Conservation (phyloP, 2,888 invertebrate species). For the Lacanobia wlatinum region DNA sequence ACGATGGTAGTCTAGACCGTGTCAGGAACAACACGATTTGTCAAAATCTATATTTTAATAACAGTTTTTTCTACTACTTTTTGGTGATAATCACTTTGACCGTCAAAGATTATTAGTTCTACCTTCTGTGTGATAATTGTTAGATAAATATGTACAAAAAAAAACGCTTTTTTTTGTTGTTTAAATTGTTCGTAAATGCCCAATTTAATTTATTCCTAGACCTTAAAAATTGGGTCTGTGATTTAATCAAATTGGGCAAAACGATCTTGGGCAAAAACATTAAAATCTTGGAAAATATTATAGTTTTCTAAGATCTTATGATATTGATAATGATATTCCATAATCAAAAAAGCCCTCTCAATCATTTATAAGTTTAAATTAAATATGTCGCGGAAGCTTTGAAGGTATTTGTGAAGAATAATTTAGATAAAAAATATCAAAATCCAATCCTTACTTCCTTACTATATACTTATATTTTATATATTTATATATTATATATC, state of each 20-base stretch:
- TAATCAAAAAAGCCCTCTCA: background rate
- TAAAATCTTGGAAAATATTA: background rate
- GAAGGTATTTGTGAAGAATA: background rate
- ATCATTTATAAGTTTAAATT: background rate
- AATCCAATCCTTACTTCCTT: too few species aligned
- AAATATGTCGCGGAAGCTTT: background rate
- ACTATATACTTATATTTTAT: too few species aligned
- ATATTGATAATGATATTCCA: background rate
- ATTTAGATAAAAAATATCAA: background rate
- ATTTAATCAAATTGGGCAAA: background rate
- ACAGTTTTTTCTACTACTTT: conserved; percentile 22
- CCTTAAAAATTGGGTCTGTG: background rate
- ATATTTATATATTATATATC: too few species aligned
- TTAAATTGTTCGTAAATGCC: background rate
- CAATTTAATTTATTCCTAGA: background rate
- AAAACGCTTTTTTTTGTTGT: conserved; percentile 1
- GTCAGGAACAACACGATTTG: conserved; percentile 35
- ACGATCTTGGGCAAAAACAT: background rate
- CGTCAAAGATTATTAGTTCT: conserved; percentile 46
- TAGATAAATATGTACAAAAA: conserved; percentile 20
- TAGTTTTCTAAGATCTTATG: background rate
- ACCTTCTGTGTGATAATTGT: conserved; percentile 43
- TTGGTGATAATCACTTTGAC: conserved; percentile 45
- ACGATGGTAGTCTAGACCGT: conserved; percentile 6
- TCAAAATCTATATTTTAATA: background rate